Conservation (phyloP, 2,797 vertebrate genomes). For the Emydoidea blandingii region DNA sequence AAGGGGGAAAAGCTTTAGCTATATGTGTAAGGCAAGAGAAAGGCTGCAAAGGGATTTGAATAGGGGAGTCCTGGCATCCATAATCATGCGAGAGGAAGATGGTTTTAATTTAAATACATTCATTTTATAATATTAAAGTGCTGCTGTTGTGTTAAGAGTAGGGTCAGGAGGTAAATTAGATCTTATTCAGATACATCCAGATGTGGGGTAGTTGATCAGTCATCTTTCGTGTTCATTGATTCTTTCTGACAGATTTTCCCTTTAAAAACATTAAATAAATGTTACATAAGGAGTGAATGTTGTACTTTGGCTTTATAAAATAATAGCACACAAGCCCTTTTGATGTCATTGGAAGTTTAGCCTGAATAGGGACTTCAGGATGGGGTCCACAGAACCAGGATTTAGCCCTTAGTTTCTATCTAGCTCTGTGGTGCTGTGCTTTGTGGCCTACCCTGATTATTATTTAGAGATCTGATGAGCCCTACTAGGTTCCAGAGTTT, state of each 20-base stretch:
- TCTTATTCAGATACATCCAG: background rate
- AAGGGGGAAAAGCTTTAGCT: background rate
- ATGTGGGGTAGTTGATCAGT: background rate
- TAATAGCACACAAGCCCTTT: background rate
- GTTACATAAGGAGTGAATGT: background rate
- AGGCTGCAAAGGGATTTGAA: background rate
- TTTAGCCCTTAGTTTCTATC: background rate
- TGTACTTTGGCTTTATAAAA: background rate
- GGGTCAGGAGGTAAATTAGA: background rate
- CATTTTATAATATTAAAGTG: background rate
- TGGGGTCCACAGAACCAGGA: background rate
- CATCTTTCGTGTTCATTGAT: background rate
- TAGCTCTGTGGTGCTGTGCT: background rate
- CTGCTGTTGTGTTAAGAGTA: background rate
- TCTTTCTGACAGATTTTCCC: slow-evolving; percentile 1
- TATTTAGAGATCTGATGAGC: slow-evolving; percentile 10
- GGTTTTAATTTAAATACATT: background rate
- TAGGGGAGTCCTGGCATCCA: background rate
- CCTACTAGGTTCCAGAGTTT: background rate
- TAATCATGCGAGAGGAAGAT: background rate
- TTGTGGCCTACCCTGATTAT: slow-evolving; percentile 10
- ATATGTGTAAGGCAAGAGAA: background rate
- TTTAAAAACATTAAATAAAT: background rate
- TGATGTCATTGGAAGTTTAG: slow-evolving; percentile 6
- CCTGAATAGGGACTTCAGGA: background rate